Percentiles rank a stretch among this genome's conserved stretches.
phyloP scores from a whole-genome alignment of 2,797 vertebrate species.

The Geotrypetes seraphini region DNA sequence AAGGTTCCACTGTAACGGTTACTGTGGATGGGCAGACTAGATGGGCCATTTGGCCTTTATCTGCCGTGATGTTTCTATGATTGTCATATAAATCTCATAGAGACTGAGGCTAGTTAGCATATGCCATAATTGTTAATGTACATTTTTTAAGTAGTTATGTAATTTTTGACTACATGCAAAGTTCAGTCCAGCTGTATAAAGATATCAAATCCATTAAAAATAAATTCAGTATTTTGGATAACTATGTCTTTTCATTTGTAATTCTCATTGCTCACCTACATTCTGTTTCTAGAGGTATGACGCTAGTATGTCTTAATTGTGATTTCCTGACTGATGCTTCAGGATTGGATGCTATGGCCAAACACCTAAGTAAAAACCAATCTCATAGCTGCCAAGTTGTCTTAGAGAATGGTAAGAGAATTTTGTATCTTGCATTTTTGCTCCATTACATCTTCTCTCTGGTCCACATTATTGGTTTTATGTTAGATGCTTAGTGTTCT shows the following conservation, averaged over 20 bases:
- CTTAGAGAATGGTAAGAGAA: slow-evolving; percentile 64
- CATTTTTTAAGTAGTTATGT: too few species aligned
- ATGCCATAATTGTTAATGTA: too few species aligned
- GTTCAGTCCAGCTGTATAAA: not conserved
- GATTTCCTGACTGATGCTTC: slow-evolving; percentile 72
- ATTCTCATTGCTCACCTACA: not conserved
- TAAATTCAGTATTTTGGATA: not conserved
- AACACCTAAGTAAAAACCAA: slow-evolving; percentile 72
- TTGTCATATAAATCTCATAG: too few species aligned
- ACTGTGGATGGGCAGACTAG: too few species aligned
- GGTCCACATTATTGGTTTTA: slow-evolving; percentile 7
- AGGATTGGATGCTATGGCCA: slow-evolving; percentile 78
- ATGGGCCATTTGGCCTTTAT: too few species aligned
- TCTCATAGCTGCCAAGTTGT: slow-evolving; percentile 80
- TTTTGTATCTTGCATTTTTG: not conserved
- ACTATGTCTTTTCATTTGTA: not conserved
- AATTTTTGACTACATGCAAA: too few species aligned
- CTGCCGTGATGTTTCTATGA: too few species aligned
- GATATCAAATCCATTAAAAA: not conserved
- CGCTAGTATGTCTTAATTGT: slow-evolving; percentile 84
- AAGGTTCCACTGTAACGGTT: too few species aligned
- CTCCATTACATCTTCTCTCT: not conserved
- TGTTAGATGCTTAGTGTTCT: not conserved
- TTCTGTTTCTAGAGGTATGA: slow-evolving; percentile 58
- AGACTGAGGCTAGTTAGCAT: too few species aligned